Percentiles rank a stretch among this genome's conserved stretches.
Evolutionary conservation across 2,113 vertebrate genomes (phyloP).

Genomic region (Passer montanus): DNA sequence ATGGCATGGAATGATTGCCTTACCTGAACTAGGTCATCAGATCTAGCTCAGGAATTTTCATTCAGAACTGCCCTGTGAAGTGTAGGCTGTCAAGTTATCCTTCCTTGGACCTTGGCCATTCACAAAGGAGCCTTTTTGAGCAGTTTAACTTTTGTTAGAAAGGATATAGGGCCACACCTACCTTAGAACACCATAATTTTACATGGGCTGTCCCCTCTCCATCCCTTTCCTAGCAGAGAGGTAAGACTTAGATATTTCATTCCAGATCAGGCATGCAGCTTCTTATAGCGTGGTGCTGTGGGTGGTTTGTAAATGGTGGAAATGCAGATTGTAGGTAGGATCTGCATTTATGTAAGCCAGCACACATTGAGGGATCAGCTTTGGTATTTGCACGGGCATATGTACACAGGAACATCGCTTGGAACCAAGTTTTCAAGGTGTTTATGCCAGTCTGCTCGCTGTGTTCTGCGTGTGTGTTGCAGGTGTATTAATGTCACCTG

Average conservation of each 20-base stretch:
- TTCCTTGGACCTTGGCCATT: not conserved
- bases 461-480: not conserved
- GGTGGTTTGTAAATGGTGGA: not conserved
- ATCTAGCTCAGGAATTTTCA: not conserved
- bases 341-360: slow-evolving; percentile 49
- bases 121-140: not conserved
- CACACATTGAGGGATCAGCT: not conserved
- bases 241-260: not conserved
- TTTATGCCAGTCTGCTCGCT: not conserved
- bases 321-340: slow-evolving; percentile 43
- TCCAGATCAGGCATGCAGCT: not conserved
- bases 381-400: not conserved
- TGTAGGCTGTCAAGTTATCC: not conserved
- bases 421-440: not conserved
- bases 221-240: not conserved
- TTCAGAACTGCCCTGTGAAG: not conserved
- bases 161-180: not conserved
- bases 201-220: not conserved
- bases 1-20: not conserved
- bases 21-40: not conserved
- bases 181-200: not conserved
- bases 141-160: not conserved
- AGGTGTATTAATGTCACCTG: not conserved
- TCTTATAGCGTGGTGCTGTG: not conserved
- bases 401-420: not conserved